A percentile compares a stretch with the other conserved stretches of the same genome.
Evolutionary conservation across 1,140 invertebrate species (phyloP).

Genomic region (Hetaerina americana): DNA sequence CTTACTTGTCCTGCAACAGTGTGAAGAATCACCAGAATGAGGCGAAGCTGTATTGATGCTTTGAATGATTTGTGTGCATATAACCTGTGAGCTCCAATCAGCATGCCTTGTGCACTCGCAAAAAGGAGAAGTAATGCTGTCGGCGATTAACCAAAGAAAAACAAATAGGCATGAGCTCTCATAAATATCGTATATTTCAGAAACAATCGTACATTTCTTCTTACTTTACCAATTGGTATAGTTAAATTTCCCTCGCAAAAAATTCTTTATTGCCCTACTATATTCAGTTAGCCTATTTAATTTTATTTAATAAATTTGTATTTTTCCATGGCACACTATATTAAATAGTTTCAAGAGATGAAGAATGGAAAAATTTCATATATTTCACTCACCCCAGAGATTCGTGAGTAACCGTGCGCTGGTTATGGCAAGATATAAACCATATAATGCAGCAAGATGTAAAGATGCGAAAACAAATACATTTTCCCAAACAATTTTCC

Average conservation of each 20-base stretch:
- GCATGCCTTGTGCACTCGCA: constrained; percentile 29
- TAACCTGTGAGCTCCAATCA: constrained; percentile 38
- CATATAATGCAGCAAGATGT: constrained; percentile 44
- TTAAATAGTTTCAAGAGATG: no score
- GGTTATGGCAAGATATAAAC: constrained; percentile 40
- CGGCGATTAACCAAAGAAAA: no score
- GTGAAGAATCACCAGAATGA: constrained; percentile 31
- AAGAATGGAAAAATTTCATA: no score
- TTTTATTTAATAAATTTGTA: no score
- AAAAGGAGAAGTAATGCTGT: constrained; percentile 17
- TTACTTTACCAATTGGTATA: no score
- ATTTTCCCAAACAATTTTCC: constrained; percentile 58
- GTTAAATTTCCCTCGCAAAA: neutral
- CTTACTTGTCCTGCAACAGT: constrained; percentile 41
- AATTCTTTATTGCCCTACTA: no score
- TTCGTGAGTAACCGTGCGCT: constrained; percentile 33
- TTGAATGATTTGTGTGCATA: constrained; percentile 41
- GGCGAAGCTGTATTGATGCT: constrained; percentile 28
- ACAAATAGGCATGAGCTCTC: no score
- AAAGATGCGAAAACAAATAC: constrained; percentile 51
- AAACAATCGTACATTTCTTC: neutral
- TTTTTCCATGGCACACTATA: no score
- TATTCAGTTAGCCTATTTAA: no score
- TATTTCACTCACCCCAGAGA: constrained; percentile 43
- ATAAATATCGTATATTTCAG: no score